Percentiles rank a stretch among this genome's conserved stretches.
Conservation (phyloP, 2,888 invertebrate species). For the Tetanocera ferruginea region DNA sequence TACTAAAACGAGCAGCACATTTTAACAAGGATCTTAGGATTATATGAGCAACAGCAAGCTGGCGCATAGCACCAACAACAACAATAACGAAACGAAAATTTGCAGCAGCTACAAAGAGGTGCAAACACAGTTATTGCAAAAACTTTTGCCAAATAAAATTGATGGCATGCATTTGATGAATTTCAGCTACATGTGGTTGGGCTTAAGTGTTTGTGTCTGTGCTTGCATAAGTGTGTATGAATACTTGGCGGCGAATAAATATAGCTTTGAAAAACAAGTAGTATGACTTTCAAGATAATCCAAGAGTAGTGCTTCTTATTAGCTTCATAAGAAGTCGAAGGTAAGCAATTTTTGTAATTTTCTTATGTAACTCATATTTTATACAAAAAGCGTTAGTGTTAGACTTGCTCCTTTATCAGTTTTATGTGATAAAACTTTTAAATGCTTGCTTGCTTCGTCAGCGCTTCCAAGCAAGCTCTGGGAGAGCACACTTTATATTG, state of each 20-base stretch:
- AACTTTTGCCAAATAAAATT: constrained; percentile 6
- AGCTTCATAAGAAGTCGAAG: too few relatives aligned
- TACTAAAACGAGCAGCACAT: constrained; percentile 1
- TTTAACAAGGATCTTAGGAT: neutral
- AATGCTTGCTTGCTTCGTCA: too few relatives aligned
- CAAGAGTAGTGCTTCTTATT: too few relatives aligned
- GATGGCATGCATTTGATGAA: constrained; percentile 26
- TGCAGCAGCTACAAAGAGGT: neutral
- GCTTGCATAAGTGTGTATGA: neutral
- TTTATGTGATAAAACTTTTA: too few relatives aligned
- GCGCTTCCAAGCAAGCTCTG: too few relatives aligned
- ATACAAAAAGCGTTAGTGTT: too few relatives aligned
- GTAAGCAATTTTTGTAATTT: too few relatives aligned
- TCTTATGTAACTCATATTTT: too few relatives aligned
- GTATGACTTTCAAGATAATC: too few relatives aligned
- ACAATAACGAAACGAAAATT: neutral
- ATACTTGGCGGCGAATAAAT: neutral
- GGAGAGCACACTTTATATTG: too few relatives aligned
- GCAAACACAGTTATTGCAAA: neutral
- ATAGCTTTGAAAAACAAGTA: too few relatives aligned
- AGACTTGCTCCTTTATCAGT: too few relatives aligned
- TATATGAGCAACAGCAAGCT: neutral
- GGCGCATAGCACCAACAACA: neutral
- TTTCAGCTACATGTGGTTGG: neutral
- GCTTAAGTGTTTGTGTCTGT: constrained; percentile 5